These are phyloP conservation scores for Barnardius zonarius DNA, from an alignment of 2,113 vertebrate genomes.

Conservation along the genomic window DNA sequence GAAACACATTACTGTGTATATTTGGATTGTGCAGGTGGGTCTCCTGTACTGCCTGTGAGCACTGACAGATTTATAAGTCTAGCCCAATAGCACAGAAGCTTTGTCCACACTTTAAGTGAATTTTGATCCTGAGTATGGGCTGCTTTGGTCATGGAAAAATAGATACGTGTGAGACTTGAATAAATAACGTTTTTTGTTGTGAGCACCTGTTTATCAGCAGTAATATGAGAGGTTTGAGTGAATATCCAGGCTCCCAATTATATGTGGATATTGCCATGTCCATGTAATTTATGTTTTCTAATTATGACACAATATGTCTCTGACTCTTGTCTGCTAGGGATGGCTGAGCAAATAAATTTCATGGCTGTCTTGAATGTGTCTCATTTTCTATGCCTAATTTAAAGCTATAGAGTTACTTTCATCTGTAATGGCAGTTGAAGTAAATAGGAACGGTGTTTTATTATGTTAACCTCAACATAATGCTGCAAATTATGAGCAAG, in stretches of 20 bases:
- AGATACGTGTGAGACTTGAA: neutral
- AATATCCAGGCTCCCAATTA: neutral
- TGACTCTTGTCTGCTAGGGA: neutral
- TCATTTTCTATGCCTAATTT: neutral
- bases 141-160: conserved; percentile 47
- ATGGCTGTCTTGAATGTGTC: neutral
- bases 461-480: neutral
- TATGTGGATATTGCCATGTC: neutral
- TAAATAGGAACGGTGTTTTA: neutral
- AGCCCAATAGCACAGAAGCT: neutral
- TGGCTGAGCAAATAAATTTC: neutral
- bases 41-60: neutral
- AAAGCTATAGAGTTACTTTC: neutral
- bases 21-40: conserved; percentile 13
- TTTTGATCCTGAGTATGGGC: neutral
- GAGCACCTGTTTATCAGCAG: neutral
- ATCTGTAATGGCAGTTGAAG: neutral
- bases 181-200: neutral
- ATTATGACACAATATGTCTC: neutral
- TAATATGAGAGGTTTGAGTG: neutral
- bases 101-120: neutral
- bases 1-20: neutral
- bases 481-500: neutral
- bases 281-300: neutral
- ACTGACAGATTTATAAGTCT: conserved; percentile 3